Evolutionary conservation across 1,140 invertebrate genomes (phyloP).

Genomic region (Drosophila santomea): DNA sequence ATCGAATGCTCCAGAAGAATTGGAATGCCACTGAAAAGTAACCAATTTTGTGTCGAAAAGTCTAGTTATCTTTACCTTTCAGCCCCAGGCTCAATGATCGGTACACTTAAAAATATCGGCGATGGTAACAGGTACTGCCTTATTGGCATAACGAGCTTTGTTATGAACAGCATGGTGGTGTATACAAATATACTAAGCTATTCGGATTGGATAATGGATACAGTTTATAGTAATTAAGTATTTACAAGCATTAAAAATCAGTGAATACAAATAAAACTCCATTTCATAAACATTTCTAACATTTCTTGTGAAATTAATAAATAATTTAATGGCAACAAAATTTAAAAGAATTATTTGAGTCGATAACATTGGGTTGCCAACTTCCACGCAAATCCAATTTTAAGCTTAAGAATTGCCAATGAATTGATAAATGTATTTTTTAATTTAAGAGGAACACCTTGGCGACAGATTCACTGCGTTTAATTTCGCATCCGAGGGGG

Average conservation of each 20-base stretch:
- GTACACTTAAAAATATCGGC: neutral
- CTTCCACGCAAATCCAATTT: neutral
- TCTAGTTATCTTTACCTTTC: neutral
- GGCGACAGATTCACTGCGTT: no score
- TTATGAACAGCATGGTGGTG: neutral
- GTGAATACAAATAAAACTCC: no score
- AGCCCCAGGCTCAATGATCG: neutral
- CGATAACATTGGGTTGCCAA: no score
- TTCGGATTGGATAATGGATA: neutral
- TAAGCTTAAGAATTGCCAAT: no score
- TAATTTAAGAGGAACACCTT: no score
- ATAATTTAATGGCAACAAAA: no score
- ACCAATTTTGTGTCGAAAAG: constrained; percentile 1
- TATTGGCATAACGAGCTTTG: neutral
- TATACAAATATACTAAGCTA: neutral
- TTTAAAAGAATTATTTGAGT: no score
- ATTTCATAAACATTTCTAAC: neutral
- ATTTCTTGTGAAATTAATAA: no score
- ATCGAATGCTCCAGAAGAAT: neutral
- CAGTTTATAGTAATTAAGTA: neutral
- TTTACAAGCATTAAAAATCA: no score
- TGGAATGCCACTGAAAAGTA: neutral
- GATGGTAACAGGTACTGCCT: neutral
- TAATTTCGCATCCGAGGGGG: no score
- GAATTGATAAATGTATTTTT: no score